phyloP scores from a whole-genome alignment of 2,797 vertebrate genomes.

The Agapornis canus region DNA sequence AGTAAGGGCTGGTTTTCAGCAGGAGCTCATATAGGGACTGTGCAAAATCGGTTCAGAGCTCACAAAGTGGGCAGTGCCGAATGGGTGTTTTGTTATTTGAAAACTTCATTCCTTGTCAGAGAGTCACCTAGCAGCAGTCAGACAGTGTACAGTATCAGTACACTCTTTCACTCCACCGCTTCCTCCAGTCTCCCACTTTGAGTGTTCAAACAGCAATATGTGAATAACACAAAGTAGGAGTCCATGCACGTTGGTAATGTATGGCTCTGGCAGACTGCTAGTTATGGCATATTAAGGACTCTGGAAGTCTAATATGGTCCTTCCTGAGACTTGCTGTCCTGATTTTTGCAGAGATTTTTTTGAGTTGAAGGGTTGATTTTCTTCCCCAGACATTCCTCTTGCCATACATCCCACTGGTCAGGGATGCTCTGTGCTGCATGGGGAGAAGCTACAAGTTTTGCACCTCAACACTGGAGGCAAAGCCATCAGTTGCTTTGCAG shows the following conservation, averaged over 20 bases:
- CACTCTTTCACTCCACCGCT: background rate
- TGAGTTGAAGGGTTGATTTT: background rate
- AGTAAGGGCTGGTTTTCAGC: background rate
- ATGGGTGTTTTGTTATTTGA: background rate
- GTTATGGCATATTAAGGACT: background rate
- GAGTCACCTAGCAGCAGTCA: background rate
- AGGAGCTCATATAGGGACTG: background rate
- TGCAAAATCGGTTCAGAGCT: background rate
- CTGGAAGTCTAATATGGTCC: background rate
- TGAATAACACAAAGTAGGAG: background rate
- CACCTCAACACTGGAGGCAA: background rate
- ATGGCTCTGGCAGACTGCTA: background rate
- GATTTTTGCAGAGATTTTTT: background rate
- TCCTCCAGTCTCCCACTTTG: background rate
- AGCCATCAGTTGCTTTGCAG: background rate
- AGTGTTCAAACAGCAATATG: background rate
- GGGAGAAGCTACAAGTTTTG: background rate
- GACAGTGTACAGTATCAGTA: background rate
- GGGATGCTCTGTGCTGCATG: background rate
- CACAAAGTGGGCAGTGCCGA: accelerated
- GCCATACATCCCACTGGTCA: background rate
- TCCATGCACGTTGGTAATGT: accelerated
- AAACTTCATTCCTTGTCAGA: background rate
- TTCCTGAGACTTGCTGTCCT: background rate
- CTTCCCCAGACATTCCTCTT: background rate